Conservation (phyloP, 2,113 vertebrate genomes). For the Malurus elegans region DNA sequence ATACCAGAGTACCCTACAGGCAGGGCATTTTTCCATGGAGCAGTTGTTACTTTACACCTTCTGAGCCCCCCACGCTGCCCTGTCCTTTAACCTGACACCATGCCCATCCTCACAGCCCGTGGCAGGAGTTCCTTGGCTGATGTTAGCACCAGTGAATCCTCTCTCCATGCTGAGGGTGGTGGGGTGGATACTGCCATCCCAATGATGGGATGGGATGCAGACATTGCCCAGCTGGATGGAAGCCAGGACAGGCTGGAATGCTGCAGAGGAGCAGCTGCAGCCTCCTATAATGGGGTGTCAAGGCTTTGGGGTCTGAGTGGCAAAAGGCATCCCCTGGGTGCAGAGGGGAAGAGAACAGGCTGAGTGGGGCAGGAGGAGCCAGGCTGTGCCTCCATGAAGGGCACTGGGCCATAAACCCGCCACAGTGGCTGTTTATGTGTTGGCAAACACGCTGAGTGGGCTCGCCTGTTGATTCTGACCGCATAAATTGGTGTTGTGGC, state of each 20-base stretch:
- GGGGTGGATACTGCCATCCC: neutral
- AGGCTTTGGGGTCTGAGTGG: neutral
- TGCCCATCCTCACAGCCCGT: neutral
- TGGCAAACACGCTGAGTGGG: conserved; percentile 36
- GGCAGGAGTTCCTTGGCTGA: neutral
- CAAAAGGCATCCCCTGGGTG: neutral
- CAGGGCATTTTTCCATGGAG: neutral
- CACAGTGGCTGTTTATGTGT: conserved; percentile 12
- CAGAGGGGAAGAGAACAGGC: neutral
- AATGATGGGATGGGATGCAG: neutral
- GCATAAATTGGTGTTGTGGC: conserved; percentile 33
- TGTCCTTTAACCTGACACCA: neutral
- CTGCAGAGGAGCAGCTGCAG: neutral
- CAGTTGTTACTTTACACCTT: neutral
- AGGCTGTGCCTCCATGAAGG: neutral
- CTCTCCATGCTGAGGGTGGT: neutral
- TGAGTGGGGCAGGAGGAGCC: neutral
- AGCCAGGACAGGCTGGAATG: neutral
- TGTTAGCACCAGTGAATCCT: neutral
- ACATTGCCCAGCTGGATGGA: neutral
- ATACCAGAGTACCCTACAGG: no score
- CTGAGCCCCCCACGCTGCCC: neutral
- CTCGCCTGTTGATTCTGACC: conserved; percentile 42
- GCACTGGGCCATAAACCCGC: neutral
- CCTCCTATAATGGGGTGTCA: fast-evolving